These are phyloP conservation scores for Drosophila colorata DNA, from an alignment of 2,888 invertebrate genomes.

Conservation along the genomic window DNA sequence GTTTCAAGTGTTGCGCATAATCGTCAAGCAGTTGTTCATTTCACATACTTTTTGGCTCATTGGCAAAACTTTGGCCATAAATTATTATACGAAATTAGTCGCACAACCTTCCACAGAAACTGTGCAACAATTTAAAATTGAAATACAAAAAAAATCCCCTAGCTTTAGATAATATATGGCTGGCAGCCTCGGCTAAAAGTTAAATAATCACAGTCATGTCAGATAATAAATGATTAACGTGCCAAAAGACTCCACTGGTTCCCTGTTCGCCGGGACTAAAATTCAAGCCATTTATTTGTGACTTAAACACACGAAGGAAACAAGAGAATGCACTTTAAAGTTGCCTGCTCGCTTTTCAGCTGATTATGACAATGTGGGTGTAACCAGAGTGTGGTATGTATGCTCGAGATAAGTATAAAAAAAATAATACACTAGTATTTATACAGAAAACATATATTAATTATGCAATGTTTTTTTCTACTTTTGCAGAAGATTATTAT, in stretches of 20 bases:
- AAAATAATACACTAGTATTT: too few relatives aligned
- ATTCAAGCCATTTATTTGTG: slow-evolving; percentile 57
- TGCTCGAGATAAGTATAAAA: too few relatives aligned
- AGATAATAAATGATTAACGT: slow-evolving; percentile 81
- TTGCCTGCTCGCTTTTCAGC: background rate
- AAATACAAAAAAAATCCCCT: slow-evolving; percentile 31
- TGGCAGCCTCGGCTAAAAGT: slow-evolving; percentile 58
- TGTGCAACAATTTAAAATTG: slow-evolving; percentile 42
- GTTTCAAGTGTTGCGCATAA: slow-evolving; percentile 61
- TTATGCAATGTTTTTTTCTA: too few relatives aligned
- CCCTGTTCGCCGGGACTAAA: slow-evolving; percentile 28
- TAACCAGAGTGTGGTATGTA: background rate
- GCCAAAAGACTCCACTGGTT: slow-evolving; percentile 10
- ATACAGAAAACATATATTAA: too few relatives aligned
- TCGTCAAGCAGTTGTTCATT: slow-evolving; percentile 61
- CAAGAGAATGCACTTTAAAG: slow-evolving; percentile 24
- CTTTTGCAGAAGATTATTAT: too few relatives aligned
- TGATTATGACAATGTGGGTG: background rate
- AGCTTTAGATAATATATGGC: slow-evolving; percentile 69
- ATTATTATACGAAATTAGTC: slow-evolving; percentile 68
- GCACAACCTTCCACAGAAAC: slow-evolving; percentile 21
- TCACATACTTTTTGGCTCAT: slow-evolving; percentile 36
- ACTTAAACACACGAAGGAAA: slow-evolving; percentile 6
- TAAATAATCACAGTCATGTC: slow-evolving; percentile 79
- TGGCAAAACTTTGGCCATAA: slow-evolving; percentile 68